These are phyloP conservation scores for Tricholaema leucomelas DNA, from an alignment of 2,113 vertebrate genomes.

Conservation along the genomic window DNA sequence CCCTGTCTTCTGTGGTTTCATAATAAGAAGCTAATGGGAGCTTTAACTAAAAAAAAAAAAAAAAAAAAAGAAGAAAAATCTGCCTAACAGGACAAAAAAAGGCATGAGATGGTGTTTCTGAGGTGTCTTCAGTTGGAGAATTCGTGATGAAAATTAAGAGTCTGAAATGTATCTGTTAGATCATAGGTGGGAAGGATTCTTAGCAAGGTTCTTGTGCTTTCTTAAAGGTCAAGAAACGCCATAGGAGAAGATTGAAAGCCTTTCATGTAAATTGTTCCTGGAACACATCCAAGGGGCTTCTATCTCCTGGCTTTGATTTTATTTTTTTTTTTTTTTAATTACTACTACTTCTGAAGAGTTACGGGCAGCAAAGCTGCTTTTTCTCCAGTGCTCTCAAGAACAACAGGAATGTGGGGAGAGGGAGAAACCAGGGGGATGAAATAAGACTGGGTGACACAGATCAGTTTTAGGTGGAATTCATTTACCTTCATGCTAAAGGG, in stretches of 20 bases:
- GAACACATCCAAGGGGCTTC: constrained; percentile 56
- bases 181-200: constrained; percentile 27
- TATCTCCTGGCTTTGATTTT: constrained; percentile 4
- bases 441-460: neutral
- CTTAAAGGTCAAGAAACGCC: constrained; percentile 66
- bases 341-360: neutral
- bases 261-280: constrained; percentile 60
- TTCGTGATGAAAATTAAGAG: constrained; percentile 4
- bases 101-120: neutral
- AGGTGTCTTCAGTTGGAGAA: constrained; percentile 2
- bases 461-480: neutral
- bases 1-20: neutral
- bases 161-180: constrained; percentile 7
- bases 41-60: neutral
- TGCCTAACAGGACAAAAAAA: neutral
- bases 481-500: neutral
- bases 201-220: constrained; percentile 35
- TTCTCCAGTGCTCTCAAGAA: neutral
- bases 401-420: neutral
- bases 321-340: neutral
- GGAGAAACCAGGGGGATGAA: neutral
- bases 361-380: neutral
- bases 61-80: neutral
- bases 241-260: constrained; percentile 51
- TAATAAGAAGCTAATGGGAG: constrained; percentile 15